A percentile compares a stretch with the other conserved stretches of the same genome.
phyloP scores from a whole-genome alignment of 2,888 invertebrate genomes.

The Sturmia bella region DNA sequence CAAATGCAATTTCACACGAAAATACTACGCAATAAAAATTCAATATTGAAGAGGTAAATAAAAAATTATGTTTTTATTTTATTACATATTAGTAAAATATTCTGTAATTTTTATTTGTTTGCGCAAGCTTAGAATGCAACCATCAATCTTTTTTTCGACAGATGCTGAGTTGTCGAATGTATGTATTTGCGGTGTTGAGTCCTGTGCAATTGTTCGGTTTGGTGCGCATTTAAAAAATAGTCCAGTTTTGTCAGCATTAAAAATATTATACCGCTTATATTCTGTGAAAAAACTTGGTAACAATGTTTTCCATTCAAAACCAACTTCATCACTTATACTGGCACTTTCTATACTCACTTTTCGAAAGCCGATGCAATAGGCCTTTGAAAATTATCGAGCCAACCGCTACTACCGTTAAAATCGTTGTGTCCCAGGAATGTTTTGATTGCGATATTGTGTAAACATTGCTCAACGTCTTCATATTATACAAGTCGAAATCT shows the following conservation, averaged over 20 bases:
- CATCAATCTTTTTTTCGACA: no score
- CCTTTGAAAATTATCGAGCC: no score
- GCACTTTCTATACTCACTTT: conserved; percentile 28
- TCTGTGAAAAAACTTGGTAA: conserved; percentile 33
- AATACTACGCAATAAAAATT: no score
- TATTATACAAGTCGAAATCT: conserved; percentile 7
- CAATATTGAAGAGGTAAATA: no score
- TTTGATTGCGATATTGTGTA: neutral
- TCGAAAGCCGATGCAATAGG: conserved; percentile 38
- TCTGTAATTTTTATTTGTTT: no score
- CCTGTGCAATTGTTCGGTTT: conserved; percentile 18
- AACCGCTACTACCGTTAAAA: conserved; percentile 33
- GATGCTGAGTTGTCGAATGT: no score
- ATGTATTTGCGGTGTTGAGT: no score
- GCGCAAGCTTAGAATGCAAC: no score
- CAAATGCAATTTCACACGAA: no score
- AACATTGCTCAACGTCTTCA: conserved; percentile 21
- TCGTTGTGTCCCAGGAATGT: conserved; percentile 20
- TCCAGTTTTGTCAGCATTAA: conserved; percentile 3
- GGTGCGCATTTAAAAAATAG: conserved; percentile 2
- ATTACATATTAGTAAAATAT: no score
- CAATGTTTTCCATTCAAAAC: conserved; percentile 17
- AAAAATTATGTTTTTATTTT: no score
- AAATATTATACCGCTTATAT: conserved; percentile 16
- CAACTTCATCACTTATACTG: conserved; percentile 16